Base-by-base conservation (phyloP, 1,140 invertebrate species). In the Leptopilina boulardi region DNA sequence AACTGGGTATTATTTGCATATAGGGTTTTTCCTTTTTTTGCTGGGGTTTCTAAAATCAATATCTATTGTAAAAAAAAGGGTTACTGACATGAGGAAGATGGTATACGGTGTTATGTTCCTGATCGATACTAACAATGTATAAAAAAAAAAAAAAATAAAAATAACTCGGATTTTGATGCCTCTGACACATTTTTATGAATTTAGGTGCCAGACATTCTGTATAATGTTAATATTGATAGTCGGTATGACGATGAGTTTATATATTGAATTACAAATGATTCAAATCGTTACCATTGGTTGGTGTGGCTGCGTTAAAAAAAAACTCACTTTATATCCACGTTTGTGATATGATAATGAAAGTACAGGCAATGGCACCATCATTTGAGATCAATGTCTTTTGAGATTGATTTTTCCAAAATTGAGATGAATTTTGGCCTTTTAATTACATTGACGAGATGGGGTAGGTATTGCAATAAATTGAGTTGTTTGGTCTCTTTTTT, bases 101-200 rank as follows among this genome's bases (percentile, higher is more conserved):
- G 59, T 23, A 23, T 66, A 30, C 23, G 59, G 23, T 66, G 23
- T 85, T 83, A 84, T 81, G 83, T 76, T 80, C 47, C 84, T 81
- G 84, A 83, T 87, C 83, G 85, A 88, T 88, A 88, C 84, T 89
- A 89, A 89, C 88, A 86, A 84, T 84, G 74, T 72, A n/a, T n/a
- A n/a, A n/a, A n/a, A n/a, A n/a, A n/a, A n/a, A n/a, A n/a, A n/a
- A n/a, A n/a, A n/a, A n/a, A n/a, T n/a, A n/a, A 84, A 88, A 83
- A 81, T 87, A 85, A 87, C 89, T 87, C 84, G 89, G 88, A 86
- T 87, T 72, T 86, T 88, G 87, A 87, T 87, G 88, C 85, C 84
- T 91, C 88, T 91, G 87, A 91, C 86, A 88, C 87, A 85, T 89
- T 90, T 91, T 91, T 91, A 91, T 91, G 89, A 90, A 91, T 91